These are phyloP conservation scores for Coptodon rendalli DNA, from an alignment of 2,113 vertebrate species.

Conservation along the genomic window DNA sequence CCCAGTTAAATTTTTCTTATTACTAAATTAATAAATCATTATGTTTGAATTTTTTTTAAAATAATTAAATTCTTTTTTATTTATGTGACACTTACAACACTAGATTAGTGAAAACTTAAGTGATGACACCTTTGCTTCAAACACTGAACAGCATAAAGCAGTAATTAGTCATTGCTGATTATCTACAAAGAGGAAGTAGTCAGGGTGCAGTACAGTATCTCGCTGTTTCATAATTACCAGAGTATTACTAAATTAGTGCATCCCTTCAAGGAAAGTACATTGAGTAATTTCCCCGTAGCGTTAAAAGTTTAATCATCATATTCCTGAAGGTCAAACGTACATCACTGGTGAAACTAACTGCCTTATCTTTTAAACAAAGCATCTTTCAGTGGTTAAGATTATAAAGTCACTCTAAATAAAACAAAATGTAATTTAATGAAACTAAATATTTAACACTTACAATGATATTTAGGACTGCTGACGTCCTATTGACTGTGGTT, in stretches of 20 bases:
- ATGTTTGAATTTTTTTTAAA: fast-evolving
- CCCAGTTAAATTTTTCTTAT: not conserved
- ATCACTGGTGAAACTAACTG: not conserved
- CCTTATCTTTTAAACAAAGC: not conserved
- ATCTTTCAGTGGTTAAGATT: not conserved
- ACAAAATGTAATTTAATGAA: not conserved
- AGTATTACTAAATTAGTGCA: not conserved
- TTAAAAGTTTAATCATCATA: not conserved
- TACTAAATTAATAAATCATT: not conserved
- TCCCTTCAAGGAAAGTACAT: not conserved
- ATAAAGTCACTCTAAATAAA: not conserved
- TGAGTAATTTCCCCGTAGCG: not conserved
- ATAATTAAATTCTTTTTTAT: not conserved
- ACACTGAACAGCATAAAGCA: not conserved
- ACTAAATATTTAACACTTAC: not conserved
- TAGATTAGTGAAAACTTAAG: not conserved
- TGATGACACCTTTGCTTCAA: not conserved
- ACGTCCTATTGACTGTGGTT: fast-evolving
- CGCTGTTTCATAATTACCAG: not conserved
- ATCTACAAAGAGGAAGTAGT: not conserved
- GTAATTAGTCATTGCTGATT: not conserved
- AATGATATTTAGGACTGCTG: fast-evolving
- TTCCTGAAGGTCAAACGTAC: not conserved
- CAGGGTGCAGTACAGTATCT: not conserved
- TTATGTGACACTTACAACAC: not conserved